Evolutionary conservation across 2,888 invertebrate species (phyloP).

Genomic region (Deroplatys truncata): DNA sequence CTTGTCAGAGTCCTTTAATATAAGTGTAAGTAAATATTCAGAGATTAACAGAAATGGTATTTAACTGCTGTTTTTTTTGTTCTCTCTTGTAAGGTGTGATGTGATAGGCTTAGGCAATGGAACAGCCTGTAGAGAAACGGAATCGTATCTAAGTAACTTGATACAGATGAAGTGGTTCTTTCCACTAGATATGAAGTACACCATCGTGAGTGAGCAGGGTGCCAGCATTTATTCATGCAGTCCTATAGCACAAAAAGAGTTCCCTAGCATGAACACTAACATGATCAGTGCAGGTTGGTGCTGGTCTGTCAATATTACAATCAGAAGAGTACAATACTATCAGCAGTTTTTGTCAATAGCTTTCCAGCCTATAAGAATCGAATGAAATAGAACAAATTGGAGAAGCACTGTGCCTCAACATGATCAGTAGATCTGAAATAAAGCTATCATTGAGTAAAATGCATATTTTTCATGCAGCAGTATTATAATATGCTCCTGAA

Average conservation of each 20-base stretch:
- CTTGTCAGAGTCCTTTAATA: no score
- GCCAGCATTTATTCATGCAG: conserved; percentile 91
- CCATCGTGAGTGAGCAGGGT: conserved; percentile 86
- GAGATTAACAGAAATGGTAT: not conserved
- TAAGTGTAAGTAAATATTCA: no score
- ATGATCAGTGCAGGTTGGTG: conserved; percentile 66
- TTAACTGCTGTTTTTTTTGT: not conserved
- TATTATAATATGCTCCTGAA: no score
- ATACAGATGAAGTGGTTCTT: conserved; percentile 53
- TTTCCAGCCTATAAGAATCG: no score
- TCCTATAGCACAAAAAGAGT: conserved; percentile 75
- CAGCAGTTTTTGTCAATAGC: no score
- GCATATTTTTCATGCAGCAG: no score
- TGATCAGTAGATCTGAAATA: no score
- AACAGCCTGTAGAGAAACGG: conserved; percentile 84
- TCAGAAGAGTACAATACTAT: not conserved
- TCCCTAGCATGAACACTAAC: conserved; percentile 78
- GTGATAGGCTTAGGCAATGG: conserved; percentile 90
- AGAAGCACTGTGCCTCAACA: no score
- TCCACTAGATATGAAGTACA: conserved; percentile 59
- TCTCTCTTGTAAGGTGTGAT: conserved; percentile 56
- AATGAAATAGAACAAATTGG: no score
- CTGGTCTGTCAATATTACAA: conserved; percentile 6
- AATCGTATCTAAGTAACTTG: conserved; percentile 62
- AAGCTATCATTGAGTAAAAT: no score